phyloP scores from a whole-genome alignment of 2,888 invertebrate genomes.

The Tiliacea aurago region DNA sequence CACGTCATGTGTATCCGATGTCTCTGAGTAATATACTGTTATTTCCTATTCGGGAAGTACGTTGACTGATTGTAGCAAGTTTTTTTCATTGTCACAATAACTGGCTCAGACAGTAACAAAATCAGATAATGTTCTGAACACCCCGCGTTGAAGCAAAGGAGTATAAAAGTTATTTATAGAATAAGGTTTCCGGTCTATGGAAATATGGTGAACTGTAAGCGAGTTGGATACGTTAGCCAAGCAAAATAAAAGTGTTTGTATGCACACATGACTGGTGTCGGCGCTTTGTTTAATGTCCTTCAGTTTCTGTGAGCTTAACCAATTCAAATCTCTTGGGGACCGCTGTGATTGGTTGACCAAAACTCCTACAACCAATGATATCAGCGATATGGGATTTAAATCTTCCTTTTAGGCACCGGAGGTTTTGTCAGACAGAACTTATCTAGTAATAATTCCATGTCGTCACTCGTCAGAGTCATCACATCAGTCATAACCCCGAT shows the following conservation, averaged over 20 bases:
- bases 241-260: constrained; percentile 44
- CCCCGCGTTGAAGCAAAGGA: constrained; percentile 44
- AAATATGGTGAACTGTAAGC: constrained; percentile 51
- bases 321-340: constrained; percentile 11
- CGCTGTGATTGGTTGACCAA: background rate
- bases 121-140: constrained; percentile 42
- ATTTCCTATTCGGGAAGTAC: constrained; percentile 33
- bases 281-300: constrained; percentile 32
- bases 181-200: constrained; percentile 59
- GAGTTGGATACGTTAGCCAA: constrained; percentile 40
- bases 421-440: constrained; percentile 16
- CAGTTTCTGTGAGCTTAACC: background rate
- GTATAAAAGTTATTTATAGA: constrained; percentile 62
- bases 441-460: constrained; percentile 1
- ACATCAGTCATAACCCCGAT: constrained; percentile 19
- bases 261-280: constrained; percentile 24
- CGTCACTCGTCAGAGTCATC: constrained; percentile 22
- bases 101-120: constrained; percentile 34
- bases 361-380: background rate
- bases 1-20: constrained; percentile 20
- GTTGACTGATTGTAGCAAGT: constrained; percentile 36
- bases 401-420: background rate
- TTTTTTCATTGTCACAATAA: constrained; percentile 36
- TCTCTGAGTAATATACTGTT: constrained; percentile 33
- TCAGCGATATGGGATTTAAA: constrained; percentile 1